Evolutionary conservation across 2,113 vertebrate genomes (phyloP).

Genomic region (Xiphophorus hellerii): DNA sequence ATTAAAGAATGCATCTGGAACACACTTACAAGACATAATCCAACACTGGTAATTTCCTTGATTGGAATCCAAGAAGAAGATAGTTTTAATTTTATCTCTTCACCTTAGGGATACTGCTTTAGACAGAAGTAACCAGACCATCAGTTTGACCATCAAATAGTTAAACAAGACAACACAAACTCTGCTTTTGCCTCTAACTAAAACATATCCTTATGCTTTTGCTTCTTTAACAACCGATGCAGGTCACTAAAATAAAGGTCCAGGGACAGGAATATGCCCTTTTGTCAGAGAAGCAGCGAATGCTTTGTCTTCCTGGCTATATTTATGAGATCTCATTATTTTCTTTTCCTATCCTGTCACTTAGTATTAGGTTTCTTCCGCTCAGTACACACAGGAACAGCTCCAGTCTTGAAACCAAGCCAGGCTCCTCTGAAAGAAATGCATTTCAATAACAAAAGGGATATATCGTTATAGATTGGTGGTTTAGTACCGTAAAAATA

Average conservation of each 20-base stretch:
- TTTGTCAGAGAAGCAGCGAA: constrained; percentile 42
- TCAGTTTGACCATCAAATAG: constrained; percentile 25
- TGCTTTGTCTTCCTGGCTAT: constrained; percentile 59
- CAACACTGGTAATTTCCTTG: neutral
- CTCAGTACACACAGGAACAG: constrained; percentile 62
- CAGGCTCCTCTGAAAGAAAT: constrained; percentile 57
- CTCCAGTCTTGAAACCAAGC: constrained; percentile 57
- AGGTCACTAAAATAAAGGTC: constrained; percentile 57
- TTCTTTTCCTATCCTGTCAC: constrained; percentile 75
- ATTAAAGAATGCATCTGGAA: neutral
- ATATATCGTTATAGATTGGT: constrained; percentile 58
- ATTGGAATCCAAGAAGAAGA: constrained; percentile 15
- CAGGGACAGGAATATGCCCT: constrained; percentile 57
- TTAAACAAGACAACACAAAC: neutral
- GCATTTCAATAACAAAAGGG: constrained; percentile 69
- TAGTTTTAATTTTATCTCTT: constrained; percentile 14
- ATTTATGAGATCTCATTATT: constrained; percentile 76
- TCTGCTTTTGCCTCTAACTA: constrained; percentile 3
- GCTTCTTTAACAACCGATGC: constrained; percentile 9
- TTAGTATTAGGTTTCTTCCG: constrained; percentile 68
- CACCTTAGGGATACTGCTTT: constrained; percentile 2
- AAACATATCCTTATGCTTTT: constrained; percentile 4
- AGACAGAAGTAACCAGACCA: constrained; percentile 1
- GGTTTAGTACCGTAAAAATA: constrained; percentile 65
- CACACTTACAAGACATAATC: neutral